phyloP scores from a whole-genome alignment of 2,113 vertebrate species.

The Hylia prasina region DNA sequence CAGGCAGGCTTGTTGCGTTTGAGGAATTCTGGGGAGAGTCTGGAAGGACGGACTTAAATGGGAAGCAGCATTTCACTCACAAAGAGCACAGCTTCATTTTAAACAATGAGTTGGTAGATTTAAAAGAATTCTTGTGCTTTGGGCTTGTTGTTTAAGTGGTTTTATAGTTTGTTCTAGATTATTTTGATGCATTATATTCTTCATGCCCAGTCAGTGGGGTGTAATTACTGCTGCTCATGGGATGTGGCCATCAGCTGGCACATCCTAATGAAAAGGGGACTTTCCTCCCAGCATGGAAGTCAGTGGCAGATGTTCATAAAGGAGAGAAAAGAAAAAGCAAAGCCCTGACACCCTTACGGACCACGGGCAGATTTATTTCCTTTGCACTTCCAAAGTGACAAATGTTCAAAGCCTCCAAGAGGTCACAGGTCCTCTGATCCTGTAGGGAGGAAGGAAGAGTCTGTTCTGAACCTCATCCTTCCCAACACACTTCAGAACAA shows the following conservation, averaged over 20 bases:
- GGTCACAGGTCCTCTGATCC: rapidly evolving
- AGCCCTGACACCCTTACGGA: neutral
- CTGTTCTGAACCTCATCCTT: neutral
- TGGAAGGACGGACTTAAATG: neutral
- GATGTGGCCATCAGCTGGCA: neutral
- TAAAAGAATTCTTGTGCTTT: neutral
- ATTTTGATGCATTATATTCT: neutral
- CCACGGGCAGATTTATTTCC: neutral
- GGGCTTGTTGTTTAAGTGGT: neutral
- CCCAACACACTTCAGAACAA: neutral
- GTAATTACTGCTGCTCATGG: neutral
- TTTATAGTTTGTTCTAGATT: neutral
- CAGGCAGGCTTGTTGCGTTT: neutral
- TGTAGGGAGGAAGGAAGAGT: neutral
- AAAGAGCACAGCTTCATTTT: neutral
- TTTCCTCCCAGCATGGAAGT: neutral
- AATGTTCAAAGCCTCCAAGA: neutral
- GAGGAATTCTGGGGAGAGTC: neutral
- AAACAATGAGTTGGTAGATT: neutral
- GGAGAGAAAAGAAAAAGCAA: neutral
- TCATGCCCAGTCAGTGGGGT: neutral
- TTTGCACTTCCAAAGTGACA: neutral
- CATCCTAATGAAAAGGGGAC: neutral
- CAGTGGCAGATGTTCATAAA: neutral
- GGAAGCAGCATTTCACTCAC: neutral